Conservation (phyloP, 2,888 invertebrate genomes). For the Sarcophaga caerulescens region DNA sequence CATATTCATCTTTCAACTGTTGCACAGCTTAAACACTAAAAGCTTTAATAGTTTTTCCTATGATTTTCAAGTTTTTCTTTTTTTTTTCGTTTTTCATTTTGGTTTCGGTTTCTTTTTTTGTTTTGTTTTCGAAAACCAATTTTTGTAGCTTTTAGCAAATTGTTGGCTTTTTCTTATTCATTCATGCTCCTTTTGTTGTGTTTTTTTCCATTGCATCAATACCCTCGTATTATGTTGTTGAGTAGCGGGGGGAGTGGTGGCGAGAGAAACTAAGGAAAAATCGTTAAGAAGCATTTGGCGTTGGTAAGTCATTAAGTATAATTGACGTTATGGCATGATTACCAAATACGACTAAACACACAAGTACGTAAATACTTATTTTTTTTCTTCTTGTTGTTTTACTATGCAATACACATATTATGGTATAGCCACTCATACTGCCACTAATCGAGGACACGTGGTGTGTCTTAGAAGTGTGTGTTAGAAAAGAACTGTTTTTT, state of each 20-base stretch:
- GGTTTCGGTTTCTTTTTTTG: background rate
- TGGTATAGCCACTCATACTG: background rate
- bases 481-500: too few species aligned
- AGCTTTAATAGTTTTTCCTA: background rate
- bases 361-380: constrained; percentile 10
- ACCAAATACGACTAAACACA: constrained; percentile 52
- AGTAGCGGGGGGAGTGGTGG: too few species aligned
- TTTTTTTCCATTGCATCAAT: constrained; percentile 35
- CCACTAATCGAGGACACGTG: too few species aligned
- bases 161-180: constrained; percentile 32
- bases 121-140: background rate
- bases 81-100: constrained; percentile 7
- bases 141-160: constrained; percentile 48
- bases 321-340: constrained; percentile 64
- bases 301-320: constrained; percentile 66
- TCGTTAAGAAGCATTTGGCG: constrained; percentile 62
- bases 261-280: constrained; percentile 41
- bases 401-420: background rate
- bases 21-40: constrained; percentile 44
- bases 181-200: background rate
- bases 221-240: constrained; percentile 19
- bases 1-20: constrained; percentile 16
- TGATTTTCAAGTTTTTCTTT: background rate
- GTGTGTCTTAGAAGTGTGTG: too few species aligned
- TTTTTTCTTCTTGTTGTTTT: background rate